These are phyloP conservation scores for Galaxias olidus DNA, from an alignment of 2,797 vertebrate species.

Conservation along the genomic window DNA sequence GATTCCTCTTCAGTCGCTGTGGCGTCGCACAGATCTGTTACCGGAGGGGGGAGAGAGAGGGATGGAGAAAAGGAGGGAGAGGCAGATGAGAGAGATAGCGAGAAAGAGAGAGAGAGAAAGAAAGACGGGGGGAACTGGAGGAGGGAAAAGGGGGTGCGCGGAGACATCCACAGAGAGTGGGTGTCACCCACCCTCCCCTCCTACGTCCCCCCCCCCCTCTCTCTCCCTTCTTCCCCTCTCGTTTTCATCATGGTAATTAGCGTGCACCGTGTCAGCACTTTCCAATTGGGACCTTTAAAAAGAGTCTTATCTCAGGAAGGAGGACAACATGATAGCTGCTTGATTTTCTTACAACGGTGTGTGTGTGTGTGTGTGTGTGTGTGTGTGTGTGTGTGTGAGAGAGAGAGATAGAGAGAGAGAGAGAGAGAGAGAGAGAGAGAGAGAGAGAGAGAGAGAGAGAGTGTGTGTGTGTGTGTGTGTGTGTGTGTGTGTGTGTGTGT, in stretches of 20 bases:
- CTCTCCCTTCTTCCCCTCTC: slow-evolving; percentile 54
- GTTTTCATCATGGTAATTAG: slow-evolving; percentile 85
- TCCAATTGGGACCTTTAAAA: slow-evolving; percentile 84
- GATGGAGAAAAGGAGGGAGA: slow-evolving; percentile 7
- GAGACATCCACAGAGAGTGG: slow-evolving; percentile 32
- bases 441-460: slow-evolving; percentile 1
- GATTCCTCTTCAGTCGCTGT: slow-evolving; percentile 1
- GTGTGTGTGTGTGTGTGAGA: neutral
- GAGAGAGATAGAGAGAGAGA: neutral
- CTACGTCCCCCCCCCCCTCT: neutral
- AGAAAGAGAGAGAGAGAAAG: slow-evolving; percentile 57
- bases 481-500: neutral
- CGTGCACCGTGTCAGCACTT: slow-evolving; percentile 84
- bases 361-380: neutral
- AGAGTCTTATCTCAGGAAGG: slow-evolving; percentile 64
- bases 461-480: neutral
- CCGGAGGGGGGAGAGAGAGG: neutral
- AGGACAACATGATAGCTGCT: slow-evolving; percentile 61
- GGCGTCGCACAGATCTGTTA: slow-evolving; percentile 28
- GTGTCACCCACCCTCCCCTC: slow-evolving; percentile 4
- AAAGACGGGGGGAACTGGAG: slow-evolving; percentile 18
- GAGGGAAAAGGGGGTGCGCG: slow-evolving; percentile 37
- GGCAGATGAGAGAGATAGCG: slow-evolving; percentile 30
- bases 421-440: neutral
- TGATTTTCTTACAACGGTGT: slow-evolving; percentile 7